These are phyloP conservation scores for Phataginus tetradactyla DNA, from an alignment of 2,797 vertebrate species.

Conservation along the genomic window DNA sequence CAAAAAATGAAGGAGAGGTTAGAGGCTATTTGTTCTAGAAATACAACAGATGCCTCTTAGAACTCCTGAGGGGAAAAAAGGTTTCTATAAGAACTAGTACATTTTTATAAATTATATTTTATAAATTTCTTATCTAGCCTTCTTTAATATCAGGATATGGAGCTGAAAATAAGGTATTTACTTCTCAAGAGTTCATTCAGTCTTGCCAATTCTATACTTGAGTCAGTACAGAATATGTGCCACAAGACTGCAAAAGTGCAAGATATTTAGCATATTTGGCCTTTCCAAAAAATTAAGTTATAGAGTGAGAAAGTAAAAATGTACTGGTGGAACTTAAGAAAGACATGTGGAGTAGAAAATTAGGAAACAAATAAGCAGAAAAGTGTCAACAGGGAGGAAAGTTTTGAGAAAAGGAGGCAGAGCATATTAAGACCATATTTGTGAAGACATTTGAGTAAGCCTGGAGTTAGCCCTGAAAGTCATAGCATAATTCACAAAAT, in stretches of 20 bases:
- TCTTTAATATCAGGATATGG: neutral
- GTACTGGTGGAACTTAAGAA: neutral
- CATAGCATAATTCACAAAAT: neutral
- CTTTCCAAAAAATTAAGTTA: neutral
- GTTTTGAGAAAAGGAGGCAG: neutral
- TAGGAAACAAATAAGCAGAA: neutral
- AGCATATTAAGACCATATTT: neutral
- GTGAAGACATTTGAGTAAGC: constrained; percentile 27
- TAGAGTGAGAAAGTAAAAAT: neutral
- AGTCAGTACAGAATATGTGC: neutral
- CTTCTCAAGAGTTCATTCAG: constrained; percentile 34
- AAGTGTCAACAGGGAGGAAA: neutral
- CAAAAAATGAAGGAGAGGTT: neutral
- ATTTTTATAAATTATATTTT: constrained; percentile 21
- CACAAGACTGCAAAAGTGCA: neutral
- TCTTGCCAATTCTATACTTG: neutral
- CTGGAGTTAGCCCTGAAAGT: constrained; percentile 12
- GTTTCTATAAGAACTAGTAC: constrained; percentile 5
- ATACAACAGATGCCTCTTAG: neutral
- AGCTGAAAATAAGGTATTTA: constrained; percentile 1
- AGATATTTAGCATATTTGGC: neutral
- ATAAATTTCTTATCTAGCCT: neutral
- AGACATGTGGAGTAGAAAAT: neutral
- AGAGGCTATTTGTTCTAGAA: constrained; percentile 60
- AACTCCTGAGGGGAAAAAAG: neutral